These are phyloP conservation scores for Dromococcyx pavoninus DNA, from an alignment of 2,797 vertebrate genomes.

Conservation along the genomic window DNA sequence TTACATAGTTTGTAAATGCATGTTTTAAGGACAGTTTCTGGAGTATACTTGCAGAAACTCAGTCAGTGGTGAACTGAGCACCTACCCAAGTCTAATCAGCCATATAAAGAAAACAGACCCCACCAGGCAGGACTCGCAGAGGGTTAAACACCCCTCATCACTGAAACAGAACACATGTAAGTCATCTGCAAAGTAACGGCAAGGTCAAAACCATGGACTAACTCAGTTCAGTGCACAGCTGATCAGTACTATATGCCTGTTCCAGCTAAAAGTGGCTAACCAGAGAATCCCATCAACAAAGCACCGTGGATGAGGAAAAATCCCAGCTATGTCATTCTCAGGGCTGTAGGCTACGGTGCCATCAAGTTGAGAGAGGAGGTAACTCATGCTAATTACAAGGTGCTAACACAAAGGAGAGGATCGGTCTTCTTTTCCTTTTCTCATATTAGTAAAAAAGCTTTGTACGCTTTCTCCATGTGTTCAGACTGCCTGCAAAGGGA, in stretches of 20 bases:
- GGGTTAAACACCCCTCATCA: not conserved
- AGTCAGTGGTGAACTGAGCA: not conserved
- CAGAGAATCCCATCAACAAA: not conserved
- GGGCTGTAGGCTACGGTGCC: not conserved
- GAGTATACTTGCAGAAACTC: not conserved
- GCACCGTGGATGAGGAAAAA: rapidly evolving
- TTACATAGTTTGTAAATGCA: not conserved
- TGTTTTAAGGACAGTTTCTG: not conserved
- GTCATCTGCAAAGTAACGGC: not conserved
- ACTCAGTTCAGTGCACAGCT: not conserved
- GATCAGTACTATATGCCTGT: not conserved
- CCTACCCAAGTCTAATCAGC: not conserved
- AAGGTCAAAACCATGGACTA: not conserved
- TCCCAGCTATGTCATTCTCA: not conserved
- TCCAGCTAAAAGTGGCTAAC: not conserved
- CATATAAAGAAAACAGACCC: not conserved
- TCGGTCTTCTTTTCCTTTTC: not conserved
- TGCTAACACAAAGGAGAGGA: not conserved
- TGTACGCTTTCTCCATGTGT: not conserved
- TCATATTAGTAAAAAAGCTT: not conserved
- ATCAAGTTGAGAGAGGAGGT: not conserved
- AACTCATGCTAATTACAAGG: not conserved
- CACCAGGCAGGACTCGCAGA: not conserved
- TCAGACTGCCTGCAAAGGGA: not conserved
- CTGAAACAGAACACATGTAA: not conserved